Conservation (phyloP, 2,797 vertebrate genomes). For the Xenops minutus region DNA sequence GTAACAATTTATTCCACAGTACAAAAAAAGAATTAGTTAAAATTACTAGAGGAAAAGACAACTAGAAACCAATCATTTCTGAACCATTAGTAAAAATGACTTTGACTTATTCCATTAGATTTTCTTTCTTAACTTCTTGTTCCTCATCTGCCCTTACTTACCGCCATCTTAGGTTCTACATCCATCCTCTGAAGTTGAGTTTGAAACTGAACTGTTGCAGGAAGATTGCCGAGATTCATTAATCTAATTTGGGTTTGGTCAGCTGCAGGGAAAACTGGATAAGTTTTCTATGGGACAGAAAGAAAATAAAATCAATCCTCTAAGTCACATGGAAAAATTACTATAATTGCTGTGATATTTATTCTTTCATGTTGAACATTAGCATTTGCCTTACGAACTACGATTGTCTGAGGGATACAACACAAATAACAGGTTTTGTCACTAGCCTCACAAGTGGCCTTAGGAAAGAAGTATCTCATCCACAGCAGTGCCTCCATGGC, state of each 20-base stretch:
- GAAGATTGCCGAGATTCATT: slow-evolving; percentile 77
- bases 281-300: slow-evolving; percentile 81
- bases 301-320: not conserved
- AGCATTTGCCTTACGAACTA: not conserved
- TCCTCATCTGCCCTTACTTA: slow-evolving; percentile 14
- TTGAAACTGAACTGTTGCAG: not conserved
- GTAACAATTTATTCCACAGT: not conserved
- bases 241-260: slow-evolving; percentile 84
- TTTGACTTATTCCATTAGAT: not conserved
- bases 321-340: not conserved
- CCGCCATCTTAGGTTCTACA: not conserved
- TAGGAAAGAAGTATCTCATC: not conserved
- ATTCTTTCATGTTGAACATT: not conserved
- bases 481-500: not conserved
- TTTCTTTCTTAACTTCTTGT: not conserved
- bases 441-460: not conserved
- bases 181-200: not conserved
- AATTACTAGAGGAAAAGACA: not conserved
- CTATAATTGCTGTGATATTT: not conserved
- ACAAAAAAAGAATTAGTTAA: not conserved
- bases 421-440: not conserved
- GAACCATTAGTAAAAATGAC: not conserved
- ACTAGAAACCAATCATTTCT: not conserved
- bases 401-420: not conserved
- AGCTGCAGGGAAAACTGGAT: slow-evolving; percentile 83